phyloP scores from a whole-genome alignment of 2,797 vertebrate genomes.

The Brotogeris chrysoptera region DNA sequence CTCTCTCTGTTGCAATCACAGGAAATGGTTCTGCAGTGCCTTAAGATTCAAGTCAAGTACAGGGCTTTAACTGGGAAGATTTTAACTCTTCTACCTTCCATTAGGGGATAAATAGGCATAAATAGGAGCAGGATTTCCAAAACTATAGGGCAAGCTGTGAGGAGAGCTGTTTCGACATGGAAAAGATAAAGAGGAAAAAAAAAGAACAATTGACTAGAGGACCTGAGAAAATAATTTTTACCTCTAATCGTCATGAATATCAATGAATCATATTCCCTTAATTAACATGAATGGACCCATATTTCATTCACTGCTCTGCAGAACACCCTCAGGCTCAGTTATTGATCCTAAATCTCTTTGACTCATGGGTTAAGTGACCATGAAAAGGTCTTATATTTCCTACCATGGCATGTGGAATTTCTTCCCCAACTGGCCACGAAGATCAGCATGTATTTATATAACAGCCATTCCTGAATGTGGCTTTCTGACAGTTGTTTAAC shows the following conservation, averaged over 20 bases:
- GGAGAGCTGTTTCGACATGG: neutral
- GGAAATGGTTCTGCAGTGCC: constrained; percentile 9
- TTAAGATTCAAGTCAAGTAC: neutral
- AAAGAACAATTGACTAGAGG: neutral
- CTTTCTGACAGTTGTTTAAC: neutral
- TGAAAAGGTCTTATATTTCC: neutral
- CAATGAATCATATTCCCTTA: neutral
- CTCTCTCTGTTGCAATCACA: neutral
- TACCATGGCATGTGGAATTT: neutral
- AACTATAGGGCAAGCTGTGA: neutral
- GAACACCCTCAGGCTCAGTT: neutral
- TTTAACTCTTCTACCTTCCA: neutral
- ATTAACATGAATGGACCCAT: neutral
- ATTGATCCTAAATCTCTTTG: neutral
- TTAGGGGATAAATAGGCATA: neutral
- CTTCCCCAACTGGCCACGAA: neutral
- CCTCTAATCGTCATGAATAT: neutral
- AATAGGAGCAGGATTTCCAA: neutral
- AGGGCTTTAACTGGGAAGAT: neutral
- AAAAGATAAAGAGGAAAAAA: neutral
- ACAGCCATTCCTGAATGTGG: neutral
- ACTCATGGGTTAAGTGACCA: neutral
- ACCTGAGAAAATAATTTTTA: neutral
- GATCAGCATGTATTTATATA: neutral
- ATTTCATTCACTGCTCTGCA: neutral